Conservation (phyloP, 1,140 invertebrate genomes). For the Drosophila lini region DNA sequence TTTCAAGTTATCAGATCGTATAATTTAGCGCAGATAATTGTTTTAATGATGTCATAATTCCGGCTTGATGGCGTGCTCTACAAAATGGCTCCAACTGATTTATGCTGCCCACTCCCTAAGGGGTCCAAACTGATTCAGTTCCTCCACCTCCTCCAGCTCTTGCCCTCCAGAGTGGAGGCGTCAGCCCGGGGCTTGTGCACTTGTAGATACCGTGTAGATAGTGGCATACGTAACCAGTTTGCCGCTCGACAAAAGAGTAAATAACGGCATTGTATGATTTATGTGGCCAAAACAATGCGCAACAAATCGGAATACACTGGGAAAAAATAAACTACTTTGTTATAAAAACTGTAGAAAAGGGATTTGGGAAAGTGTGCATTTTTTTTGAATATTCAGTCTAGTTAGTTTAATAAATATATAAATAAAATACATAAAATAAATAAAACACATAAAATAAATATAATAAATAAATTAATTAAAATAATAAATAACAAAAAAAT, state of each 20-base stretch:
- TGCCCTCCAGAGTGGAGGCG: conserved; percentile 26
- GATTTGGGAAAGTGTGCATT: background rate
- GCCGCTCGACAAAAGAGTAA: conserved; percentile 51
- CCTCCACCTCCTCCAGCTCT: conserved; percentile 3
- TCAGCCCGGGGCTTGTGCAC: conserved; percentile 34
- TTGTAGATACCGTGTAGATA: conserved; percentile 49
- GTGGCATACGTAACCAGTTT: conserved; percentile 69
- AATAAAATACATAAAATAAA: too few relatives aligned
- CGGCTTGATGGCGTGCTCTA: conserved; percentile 57
- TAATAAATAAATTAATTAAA: too few relatives aligned
- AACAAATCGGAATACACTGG: conserved; percentile 30
- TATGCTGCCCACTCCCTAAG: conserved; percentile 42
- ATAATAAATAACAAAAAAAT: too few relatives aligned
- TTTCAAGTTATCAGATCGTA: conserved; percentile 54
- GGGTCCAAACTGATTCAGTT: background rate
- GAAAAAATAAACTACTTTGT: background rate
- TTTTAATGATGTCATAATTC: conserved; percentile 80
- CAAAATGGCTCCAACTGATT: conserved; percentile 63
- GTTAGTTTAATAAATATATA: too few relatives aligned
- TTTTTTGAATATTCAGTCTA: too few relatives aligned
- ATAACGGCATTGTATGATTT: conserved; percentile 74
- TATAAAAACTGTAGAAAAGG: background rate
- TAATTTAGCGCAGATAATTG: conserved; percentile 74
- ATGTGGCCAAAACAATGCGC: conserved; percentile 55
- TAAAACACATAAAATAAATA: too few relatives aligned